Evolutionary conservation across 2,797 vertebrate genomes (phyloP).

Genomic region (Mycteria americana): DNA sequence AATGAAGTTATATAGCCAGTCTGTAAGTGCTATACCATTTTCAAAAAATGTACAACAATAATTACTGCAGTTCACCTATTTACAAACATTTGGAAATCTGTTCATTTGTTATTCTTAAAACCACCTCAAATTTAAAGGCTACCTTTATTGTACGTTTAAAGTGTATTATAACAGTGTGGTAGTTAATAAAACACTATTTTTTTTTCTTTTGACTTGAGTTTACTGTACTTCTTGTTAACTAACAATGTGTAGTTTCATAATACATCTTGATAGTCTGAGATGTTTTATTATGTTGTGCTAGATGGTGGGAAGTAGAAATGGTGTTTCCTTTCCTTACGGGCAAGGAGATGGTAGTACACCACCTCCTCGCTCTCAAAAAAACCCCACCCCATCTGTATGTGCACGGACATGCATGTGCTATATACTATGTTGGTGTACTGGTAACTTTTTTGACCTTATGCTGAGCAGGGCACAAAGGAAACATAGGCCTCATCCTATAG

Average conservation of each 20-base stretch:
- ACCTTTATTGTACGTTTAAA: slow-evolving; percentile 88
- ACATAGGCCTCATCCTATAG: not conserved
- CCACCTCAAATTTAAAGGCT: slow-evolving; percentile 84
- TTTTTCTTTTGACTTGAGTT: slow-evolving; percentile 81
- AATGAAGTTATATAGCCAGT: slow-evolving; percentile 83
- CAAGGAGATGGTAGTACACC: not conserved
- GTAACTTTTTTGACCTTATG: not conserved
- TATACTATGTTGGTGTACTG: not conserved
- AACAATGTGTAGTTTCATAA: not conserved
- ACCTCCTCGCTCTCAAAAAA: fast-evolving
- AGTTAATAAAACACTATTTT: slow-evolving; percentile 89
- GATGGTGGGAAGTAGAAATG: not conserved
- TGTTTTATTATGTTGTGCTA: not conserved
- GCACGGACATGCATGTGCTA: fast-evolving
- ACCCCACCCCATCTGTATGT: not conserved
- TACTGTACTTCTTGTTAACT: slow-evolving; percentile 74
- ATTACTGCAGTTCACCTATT: slow-evolving; percentile 82
- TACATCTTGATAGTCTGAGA: not conserved
- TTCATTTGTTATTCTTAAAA: slow-evolving; percentile 84
- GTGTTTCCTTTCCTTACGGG: not conserved
- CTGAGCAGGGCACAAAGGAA: not conserved
- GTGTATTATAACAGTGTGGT: slow-evolving; percentile 86
- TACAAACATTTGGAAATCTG: slow-evolving; percentile 81
- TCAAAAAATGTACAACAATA: slow-evolving; percentile 79
- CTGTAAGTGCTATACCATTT: slow-evolving; percentile 84